A percentile compares a stretch with the other conserved stretches of the same genome.
Conservation (phyloP, 2,888 invertebrate genomes). For the Diplazon laetatorius region DNA sequence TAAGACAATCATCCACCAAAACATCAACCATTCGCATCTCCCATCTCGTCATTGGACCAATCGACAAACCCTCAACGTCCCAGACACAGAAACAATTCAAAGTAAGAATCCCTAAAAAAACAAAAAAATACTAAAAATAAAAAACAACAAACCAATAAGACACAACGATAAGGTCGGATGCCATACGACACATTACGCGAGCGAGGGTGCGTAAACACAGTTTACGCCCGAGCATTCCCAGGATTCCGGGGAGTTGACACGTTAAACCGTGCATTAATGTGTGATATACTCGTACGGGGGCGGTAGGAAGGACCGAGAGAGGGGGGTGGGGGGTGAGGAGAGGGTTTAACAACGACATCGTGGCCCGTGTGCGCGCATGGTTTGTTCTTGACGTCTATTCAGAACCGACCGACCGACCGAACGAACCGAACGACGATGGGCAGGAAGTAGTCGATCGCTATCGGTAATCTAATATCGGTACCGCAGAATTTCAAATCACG, state of each 20-base stretch:
- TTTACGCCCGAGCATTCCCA: constrained; percentile 32
- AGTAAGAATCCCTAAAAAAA: constrained; percentile 31
- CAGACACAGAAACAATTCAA: neutral
- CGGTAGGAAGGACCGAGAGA: too few species aligned
- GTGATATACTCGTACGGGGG: neutral
- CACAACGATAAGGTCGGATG: constrained; percentile 35
- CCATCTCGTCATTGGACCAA: neutral
- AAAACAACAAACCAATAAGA: constrained; percentile 26
- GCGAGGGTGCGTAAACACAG: constrained; percentile 8
- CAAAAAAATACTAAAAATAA: neutral
- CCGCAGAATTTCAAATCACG: constrained; percentile 67
- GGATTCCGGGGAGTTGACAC: constrained; percentile 43
- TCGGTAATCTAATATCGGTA: constrained; percentile 73
- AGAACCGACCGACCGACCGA: too few species aligned
- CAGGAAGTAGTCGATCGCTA: constrained; percentile 74
- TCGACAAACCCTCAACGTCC: too few species aligned
- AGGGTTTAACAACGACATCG: neutral
- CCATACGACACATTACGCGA: constrained; percentile 26
- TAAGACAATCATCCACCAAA: constrained; percentile 41
- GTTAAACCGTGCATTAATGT: constrained; percentile 44
- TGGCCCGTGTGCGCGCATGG: constrained; percentile 11
- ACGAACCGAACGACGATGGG: constrained; percentile 64
- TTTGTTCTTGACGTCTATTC: constrained; percentile 59
- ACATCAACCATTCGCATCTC: neutral
- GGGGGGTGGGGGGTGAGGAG: too few species aligned